Evolutionary conservation across 2,888 invertebrate genomes (phyloP).

Genomic region (Nomada goodeniana): DNA sequence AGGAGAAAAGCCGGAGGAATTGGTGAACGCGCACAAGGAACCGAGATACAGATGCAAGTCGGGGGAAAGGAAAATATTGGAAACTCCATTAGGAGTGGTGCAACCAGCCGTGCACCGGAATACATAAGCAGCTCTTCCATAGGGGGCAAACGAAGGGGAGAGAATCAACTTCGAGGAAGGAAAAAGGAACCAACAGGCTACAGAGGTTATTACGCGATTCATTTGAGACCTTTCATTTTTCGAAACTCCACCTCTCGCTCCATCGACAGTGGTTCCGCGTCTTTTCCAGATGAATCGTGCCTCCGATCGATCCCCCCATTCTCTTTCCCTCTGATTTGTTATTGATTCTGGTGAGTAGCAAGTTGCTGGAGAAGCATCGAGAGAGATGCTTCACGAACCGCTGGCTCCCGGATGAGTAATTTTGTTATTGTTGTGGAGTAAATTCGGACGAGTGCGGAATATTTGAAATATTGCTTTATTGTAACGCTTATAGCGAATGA

Average conservation of each 20-base stretch:
- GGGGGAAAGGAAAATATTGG: slow-evolving; percentile 77
- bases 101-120: slow-evolving; percentile 74
- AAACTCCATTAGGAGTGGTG: slow-evolving; percentile 77
- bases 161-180: slow-evolving; percentile 26
- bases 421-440: too few relatives aligned
- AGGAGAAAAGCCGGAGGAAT: slow-evolving; percentile 1
- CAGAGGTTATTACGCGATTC: slow-evolving; percentile 81
- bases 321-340: neutral
- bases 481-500: too few relatives aligned
- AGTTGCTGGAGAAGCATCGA: too few relatives aligned
- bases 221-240: slow-evolving; percentile 78
- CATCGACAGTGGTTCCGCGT: neutral
- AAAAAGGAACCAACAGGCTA: slow-evolving; percentile 47
- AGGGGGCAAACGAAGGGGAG: slow-evolving; percentile 49
- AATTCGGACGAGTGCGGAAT: too few relatives aligned
- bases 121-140: slow-evolving; percentile 77
- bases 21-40: slow-evolving; percentile 23
- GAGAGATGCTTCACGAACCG: too few relatives aligned
- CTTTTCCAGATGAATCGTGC: slow-evolving; percentile 19
- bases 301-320: neutral
- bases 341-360: neutral
- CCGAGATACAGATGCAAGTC: slow-evolving; percentile 50
- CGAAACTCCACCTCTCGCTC: slow-evolving; percentile 13
- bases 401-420: too few relatives aligned
- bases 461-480: too few relatives aligned